Conservation (phyloP, 2,888 invertebrate species). For the Linnaemya tessellans region DNA sequence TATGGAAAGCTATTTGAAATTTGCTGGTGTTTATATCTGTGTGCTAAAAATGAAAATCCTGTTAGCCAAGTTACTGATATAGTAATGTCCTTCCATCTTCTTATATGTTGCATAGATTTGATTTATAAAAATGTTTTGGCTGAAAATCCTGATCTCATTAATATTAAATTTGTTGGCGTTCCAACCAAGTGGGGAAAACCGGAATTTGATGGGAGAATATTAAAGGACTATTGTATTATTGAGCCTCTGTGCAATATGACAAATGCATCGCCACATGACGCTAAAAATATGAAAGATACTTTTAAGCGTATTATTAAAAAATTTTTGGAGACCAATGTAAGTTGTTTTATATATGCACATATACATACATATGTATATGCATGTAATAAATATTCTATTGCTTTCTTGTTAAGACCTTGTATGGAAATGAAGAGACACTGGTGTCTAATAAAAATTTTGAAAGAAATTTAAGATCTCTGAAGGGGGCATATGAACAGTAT, state of each 20-base stretch:
- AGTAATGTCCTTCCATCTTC: slow-evolving; percentile 95
- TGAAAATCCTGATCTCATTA: slow-evolving; percentile 93
- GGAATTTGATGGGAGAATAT: slow-evolving; percentile 82
- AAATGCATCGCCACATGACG: slow-evolving; percentile 93
- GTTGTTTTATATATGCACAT: background rate
- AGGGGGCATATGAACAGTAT: slow-evolving; percentile 94
- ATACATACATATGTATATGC: too few species aligned
- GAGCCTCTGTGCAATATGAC: slow-evolving; percentile 91
- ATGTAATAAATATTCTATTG: background rate
- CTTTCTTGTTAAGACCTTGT: slow-evolving; percentile 85
- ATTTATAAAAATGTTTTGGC: slow-evolving; percentile 94
- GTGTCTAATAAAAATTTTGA: slow-evolving; percentile 92
- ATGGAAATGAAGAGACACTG: slow-evolving; percentile 88
- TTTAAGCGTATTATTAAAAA: slow-evolving; percentile 90
- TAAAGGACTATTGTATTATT: slow-evolving; percentile 92
- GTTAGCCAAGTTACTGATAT: slow-evolving; percentile 93
- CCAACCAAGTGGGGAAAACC: slow-evolving; percentile 88
- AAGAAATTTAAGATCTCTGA: slow-evolving; percentile 92
- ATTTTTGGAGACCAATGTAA: slow-evolving; percentile 80
- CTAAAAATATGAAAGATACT: slow-evolving; percentile 95
- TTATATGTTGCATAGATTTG: slow-evolving; percentile 95
- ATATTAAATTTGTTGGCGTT: slow-evolving; percentile 90
- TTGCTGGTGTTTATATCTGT: slow-evolving; percentile 96
- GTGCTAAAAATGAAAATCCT: slow-evolving; percentile 93
- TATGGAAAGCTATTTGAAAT: slow-evolving; percentile 94